phyloP scores from a whole-genome alignment of 2,797 vertebrate genomes.

The Brotula barbata region DNA sequence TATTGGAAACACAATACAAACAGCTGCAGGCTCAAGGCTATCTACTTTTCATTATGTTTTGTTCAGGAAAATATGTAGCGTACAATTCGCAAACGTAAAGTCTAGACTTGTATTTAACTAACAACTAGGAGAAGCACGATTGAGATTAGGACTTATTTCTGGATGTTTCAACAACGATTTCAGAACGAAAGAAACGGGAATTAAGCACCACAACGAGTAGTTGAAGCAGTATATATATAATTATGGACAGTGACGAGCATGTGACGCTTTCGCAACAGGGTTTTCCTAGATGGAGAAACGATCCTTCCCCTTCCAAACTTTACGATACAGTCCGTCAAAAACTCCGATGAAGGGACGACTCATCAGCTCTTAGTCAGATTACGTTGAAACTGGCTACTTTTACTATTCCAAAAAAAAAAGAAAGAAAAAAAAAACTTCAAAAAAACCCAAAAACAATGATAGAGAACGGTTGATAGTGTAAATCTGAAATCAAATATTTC shows the following conservation, averaged over 20 bases:
- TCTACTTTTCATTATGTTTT: slow-evolving; percentile 74
- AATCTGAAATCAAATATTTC: slow-evolving; percentile 66
- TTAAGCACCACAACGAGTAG: slow-evolving; percentile 70
- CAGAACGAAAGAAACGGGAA: slow-evolving; percentile 63
- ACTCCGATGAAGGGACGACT: slow-evolving; percentile 43
- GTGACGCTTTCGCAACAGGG: slow-evolving; percentile 61
- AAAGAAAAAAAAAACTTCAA: too few species aligned
- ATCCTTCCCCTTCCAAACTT: slow-evolving; percentile 53
- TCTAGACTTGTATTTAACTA: slow-evolving; percentile 64
- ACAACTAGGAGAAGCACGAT: slow-evolving; percentile 73
- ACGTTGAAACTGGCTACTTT: slow-evolving; percentile 71
- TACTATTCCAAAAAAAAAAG: slow-evolving; percentile 60
- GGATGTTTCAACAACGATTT: slow-evolving; percentile 63
- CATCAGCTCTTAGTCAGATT: slow-evolving; percentile 69
- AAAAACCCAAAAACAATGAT: slow-evolving; percentile 31
- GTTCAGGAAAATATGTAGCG: slow-evolving; percentile 71
- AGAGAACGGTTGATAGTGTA: slow-evolving; percentile 66
- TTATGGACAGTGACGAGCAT: slow-evolving; percentile 66
- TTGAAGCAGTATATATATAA: slow-evolving; percentile 72
- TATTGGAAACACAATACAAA: slow-evolving; percentile 76
- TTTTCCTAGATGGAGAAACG: slow-evolving; percentile 63
- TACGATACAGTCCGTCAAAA: slow-evolving; percentile 69
- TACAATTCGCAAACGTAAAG: slow-evolving; percentile 73
- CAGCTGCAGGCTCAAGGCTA: slow-evolving; percentile 75
- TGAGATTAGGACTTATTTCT: slow-evolving; percentile 67